phyloP scores from a whole-genome alignment of 2,888 invertebrate genomes.

The Tenthredo notha region DNA sequence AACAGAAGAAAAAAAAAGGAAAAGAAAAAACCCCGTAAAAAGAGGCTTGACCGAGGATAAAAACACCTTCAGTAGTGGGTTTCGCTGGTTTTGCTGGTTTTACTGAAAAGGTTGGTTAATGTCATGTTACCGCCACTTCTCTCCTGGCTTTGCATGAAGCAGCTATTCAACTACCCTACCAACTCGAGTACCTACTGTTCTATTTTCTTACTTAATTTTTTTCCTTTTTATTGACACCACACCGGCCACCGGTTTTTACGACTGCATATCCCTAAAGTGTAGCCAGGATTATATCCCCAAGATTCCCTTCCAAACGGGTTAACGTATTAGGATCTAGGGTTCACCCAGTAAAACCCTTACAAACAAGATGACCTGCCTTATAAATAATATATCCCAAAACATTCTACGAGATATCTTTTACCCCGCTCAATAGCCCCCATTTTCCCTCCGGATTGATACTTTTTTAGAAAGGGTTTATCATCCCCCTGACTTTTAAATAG shows the following conservation, averaged over 20 bases:
- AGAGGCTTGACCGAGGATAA: constrained; percentile 1
- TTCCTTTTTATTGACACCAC: background rate
- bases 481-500: background rate
- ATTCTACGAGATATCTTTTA: constrained; percentile 21
- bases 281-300: constrained; percentile 16
- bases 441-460: constrained; percentile 11
- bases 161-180: constrained; percentile 33
- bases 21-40: background rate
- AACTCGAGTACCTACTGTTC: constrained; percentile 21
- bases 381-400: constrained; percentile 28
- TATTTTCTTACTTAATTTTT: constrained; percentile 23
- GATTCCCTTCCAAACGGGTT: constrained; percentile 14
- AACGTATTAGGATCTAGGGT: constrained; percentile 15
- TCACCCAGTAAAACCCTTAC: constrained; percentile 19
- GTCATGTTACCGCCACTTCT: constrained; percentile 56
- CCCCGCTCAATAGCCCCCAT: background rate
- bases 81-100: constrained; percentile 40
- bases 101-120: constrained; percentile 56
- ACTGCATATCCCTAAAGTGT: background rate
- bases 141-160: constrained; percentile 44
- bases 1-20: background rate
- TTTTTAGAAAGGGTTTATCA: background rate
- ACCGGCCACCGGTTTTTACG: background rate
- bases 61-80: constrained; percentile 9
- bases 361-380: constrained; percentile 26